Evolutionary conservation across 2,888 invertebrate genomes (phyloP).

Genomic region (Apamea epomidion): DNA sequence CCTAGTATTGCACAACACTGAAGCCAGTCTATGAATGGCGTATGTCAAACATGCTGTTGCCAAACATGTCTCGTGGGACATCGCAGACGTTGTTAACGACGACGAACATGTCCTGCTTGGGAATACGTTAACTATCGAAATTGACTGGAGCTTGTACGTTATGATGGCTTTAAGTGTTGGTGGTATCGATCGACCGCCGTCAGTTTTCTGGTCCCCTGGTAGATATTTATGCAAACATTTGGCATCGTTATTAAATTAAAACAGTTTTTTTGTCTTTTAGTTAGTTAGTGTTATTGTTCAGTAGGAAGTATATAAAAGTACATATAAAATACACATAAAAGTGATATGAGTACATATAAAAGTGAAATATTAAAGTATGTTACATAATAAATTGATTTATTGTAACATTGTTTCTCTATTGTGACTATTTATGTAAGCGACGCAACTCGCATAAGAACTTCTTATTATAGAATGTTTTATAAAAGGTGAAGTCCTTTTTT

Average conservation of each 20-base stretch:
- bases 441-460: no score
- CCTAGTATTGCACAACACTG: conserved; percentile 44
- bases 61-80: conserved; percentile 60
- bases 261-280: not conserved
- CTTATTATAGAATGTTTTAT: not conserved
- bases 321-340: no score
- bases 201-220: conserved; percentile 51
- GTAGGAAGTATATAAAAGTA: no score
- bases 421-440: no score
- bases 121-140: conserved; percentile 60
- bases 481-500: not conserved
- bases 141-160: conserved; percentile 57
- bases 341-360: no score
- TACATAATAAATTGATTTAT: no score
- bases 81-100: conserved; percentile 63
- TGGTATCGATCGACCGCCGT: conserved; percentile 33
- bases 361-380: no score
- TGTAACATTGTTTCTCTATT: no score
- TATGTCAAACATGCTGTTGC: conserved; percentile 61
- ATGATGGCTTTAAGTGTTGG: conserved; percentile 55
- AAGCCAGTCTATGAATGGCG: conserved; percentile 60
- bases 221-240: conserved; percentile 30
- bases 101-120: conserved; percentile 58
- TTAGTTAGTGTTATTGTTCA: not conserved
- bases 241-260: not conserved